Percentiles rank a stretch among this genome's conserved stretches.
Evolutionary conservation across 2,113 vertebrate species (phyloP).

Genomic region (Cyphomyrus plagiostoma): DNA sequence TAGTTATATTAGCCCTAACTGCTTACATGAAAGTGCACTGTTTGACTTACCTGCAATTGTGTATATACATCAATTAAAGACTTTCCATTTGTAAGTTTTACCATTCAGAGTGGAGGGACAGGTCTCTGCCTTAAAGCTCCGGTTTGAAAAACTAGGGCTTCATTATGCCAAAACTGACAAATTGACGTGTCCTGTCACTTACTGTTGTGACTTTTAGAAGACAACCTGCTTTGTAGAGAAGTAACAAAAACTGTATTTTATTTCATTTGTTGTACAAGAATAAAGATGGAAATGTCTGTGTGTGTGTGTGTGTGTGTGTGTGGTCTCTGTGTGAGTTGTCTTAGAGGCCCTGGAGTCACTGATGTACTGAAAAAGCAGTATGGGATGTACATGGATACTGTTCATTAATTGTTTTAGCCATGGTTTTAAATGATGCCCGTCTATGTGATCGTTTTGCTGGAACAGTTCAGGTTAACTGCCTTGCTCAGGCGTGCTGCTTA

Average conservation of each 20-base stretch:
- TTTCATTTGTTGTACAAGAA: constrained; percentile 24
- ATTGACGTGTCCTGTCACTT: constrained; percentile 18
- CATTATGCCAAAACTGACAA: constrained; percentile 45
- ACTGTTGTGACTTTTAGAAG: constrained; percentile 37
- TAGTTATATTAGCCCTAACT: not conserved
- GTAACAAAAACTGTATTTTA: constrained; percentile 16
- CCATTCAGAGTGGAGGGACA: not conserved
- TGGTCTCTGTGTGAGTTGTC: not conserved
- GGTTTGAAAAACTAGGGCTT: constrained; percentile 40
- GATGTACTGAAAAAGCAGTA: not conserved
- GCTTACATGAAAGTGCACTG: constrained; percentile 37
- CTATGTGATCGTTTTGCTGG: not conserved
- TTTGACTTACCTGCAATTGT: constrained; percentile 22
- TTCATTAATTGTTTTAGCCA: not conserved
- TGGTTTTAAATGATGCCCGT: not conserved
- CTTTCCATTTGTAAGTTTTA: constrained; percentile 7
- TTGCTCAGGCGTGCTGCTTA: not conserved
- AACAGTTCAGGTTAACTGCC: not conserved
- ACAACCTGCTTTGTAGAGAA: constrained; percentile 31
- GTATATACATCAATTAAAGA: constrained; percentile 25
- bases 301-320: not conserved
- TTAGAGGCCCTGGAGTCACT: not conserved
- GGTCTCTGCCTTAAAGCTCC: constrained; percentile 49
- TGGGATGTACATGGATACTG: not conserved
- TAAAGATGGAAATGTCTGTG: constrained; percentile 8